These are phyloP conservation scores for Musca domestica DNA, from an alignment of 1,140 invertebrate species.

Conservation along the genomic window DNA sequence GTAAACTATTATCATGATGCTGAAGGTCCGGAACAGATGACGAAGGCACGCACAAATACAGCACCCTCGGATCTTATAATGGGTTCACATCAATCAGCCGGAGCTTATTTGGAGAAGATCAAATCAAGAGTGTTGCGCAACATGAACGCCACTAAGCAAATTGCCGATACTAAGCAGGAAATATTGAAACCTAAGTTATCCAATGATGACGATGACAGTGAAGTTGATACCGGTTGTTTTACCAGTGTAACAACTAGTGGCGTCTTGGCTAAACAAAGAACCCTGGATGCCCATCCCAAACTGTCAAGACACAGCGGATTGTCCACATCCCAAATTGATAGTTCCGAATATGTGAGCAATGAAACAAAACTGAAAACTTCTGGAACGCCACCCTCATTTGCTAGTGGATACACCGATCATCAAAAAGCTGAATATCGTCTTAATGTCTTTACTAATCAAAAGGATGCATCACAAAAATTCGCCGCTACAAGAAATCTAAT, in stretches of 20 bases:
- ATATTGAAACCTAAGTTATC: conserved; percentile 28
- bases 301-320: conserved; percentile 57
- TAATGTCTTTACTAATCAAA: conserved; percentile 45
- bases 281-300: conserved; percentile 44
- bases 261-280: conserved; percentile 57
- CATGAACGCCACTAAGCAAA: conserved; percentile 19
- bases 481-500: conserved; percentile 29
- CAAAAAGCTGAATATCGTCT: conserved; percentile 52
- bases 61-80: conserved; percentile 25
- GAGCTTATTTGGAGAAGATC: conserved; percentile 61
- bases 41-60: conserved; percentile 25
- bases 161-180: neutral
- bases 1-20: conserved; percentile 60
- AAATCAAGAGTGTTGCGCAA: conserved; percentile 58
- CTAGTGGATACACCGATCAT: conserved; percentile 40
- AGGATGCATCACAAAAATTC: conserved; percentile 27
- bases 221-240: conserved; percentile 57
- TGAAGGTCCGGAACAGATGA: conserved; percentile 41
- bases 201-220: conserved; percentile 41
- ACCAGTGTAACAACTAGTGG: conserved; percentile 64
- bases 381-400: conserved; percentile 33
- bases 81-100: conserved; percentile 33
- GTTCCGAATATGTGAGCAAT: conserved; percentile 59
- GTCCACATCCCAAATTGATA: conserved; percentile 63
- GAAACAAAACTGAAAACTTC: conserved; percentile 44